These are phyloP conservation scores for Parapristionchus giblindavisi DNA, from an alignment of 2,888 invertebrate species.

Conservation along the genomic window DNA sequence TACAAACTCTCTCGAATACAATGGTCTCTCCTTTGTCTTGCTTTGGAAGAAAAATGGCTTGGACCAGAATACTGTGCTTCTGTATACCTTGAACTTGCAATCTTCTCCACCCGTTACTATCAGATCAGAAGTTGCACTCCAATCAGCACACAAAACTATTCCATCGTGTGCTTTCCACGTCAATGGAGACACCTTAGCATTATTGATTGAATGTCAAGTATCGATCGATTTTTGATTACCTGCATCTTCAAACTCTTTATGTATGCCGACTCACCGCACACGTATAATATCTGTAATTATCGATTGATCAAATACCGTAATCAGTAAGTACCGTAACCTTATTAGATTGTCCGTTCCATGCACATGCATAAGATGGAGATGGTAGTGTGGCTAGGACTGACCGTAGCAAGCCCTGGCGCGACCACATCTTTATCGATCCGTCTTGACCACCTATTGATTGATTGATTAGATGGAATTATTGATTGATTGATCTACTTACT, in stretches of 20 bases:
- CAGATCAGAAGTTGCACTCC: conserved; percentile 75
- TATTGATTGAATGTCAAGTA: too few relatives aligned
- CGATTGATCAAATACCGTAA: not conserved
- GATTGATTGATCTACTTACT: conserved; percentile 73
- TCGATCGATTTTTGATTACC: conserved; percentile 39
- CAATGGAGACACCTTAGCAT: conserved; percentile 53
- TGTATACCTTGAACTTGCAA: conserved; percentile 82
- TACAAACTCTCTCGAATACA: too few relatives aligned
- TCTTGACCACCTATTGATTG: conserved; percentile 89
- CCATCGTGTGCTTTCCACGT: conserved; percentile 96
- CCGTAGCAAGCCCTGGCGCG: conserved; percentile 86
- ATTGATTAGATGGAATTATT: not conserved
- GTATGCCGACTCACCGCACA: conserved; percentile 74
- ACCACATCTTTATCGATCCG: conserved; percentile 95
- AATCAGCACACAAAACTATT: conserved; percentile 80
- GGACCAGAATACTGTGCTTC: too few relatives aligned
- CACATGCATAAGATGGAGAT: conserved; percentile 51
- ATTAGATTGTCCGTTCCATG: conserved; percentile 62
- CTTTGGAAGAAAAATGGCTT: too few relatives aligned
- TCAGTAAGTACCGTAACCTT: conserved; percentile 64
- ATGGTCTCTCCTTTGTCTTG: too few relatives aligned
- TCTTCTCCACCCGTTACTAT: conserved; percentile 79
- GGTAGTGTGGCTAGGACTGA: conserved; percentile 79
- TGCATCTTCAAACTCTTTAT: conserved; percentile 75
- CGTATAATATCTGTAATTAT: conserved; percentile 71